phyloP scores from a whole-genome alignment of 2,888 invertebrate species.

The Eilema caniola region DNA sequence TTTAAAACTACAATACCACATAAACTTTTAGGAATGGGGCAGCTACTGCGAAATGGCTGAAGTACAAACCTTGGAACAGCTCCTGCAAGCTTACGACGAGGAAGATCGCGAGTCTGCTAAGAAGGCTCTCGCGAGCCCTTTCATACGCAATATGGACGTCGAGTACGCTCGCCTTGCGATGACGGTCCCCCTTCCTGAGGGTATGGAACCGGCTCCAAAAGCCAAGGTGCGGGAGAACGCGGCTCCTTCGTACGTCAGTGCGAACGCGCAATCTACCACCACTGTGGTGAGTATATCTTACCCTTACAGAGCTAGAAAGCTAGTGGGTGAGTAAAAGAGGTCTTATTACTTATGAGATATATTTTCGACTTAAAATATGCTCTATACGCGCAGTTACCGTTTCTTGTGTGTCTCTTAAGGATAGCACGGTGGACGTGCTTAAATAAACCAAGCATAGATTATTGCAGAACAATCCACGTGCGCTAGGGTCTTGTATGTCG shows the following conservation, averaged over 20 bases:
- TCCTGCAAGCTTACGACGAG: constrained; percentile 94
- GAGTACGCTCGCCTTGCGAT: constrained; percentile 91
- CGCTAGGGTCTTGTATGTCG: too few relatives aligned
- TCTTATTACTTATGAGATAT: too few relatives aligned
- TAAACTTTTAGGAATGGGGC: constrained; percentile 89
- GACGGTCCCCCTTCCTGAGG: constrained; percentile 70
- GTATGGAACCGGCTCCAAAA: constrained; percentile 81
- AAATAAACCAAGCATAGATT: too few relatives aligned
- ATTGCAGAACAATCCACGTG: too few relatives aligned
- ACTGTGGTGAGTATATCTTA: constrained; percentile 29
- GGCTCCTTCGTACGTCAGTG: constrained; percentile 88
- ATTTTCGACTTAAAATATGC: too few relatives aligned
- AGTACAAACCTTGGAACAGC: constrained; percentile 92
- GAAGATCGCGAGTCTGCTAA: constrained; percentile 94
- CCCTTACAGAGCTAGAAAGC: too few relatives aligned
- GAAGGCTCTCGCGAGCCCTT: constrained; percentile 92
- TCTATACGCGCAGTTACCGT: too few relatives aligned
- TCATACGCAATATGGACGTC: constrained; percentile 97
- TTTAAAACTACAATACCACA: not conserved
- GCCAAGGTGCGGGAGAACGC: constrained; percentile 90
- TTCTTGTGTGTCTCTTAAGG: too few relatives aligned
- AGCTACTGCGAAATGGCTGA: constrained; percentile 94
- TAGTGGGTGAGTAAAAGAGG: too few relatives aligned
- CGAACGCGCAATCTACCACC: constrained; percentile 39
- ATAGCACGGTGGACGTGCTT: too few relatives aligned